These are phyloP conservation scores for Ecdyonurus torrentis DNA, from an alignment of 2,888 invertebrate genomes.

Conservation along the genomic window DNA sequence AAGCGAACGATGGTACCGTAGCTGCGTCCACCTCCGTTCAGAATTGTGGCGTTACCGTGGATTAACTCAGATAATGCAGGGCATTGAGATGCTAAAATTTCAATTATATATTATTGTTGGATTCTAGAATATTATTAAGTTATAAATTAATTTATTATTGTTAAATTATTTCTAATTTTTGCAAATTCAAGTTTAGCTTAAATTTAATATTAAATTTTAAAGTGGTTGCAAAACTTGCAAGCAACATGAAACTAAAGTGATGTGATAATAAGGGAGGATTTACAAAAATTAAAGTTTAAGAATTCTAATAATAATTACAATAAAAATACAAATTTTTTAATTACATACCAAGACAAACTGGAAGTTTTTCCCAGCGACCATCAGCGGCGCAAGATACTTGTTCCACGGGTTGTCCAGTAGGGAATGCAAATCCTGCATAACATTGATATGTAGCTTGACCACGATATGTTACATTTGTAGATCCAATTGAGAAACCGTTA, in stretches of 20 bases:
- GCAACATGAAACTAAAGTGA: not conserved
- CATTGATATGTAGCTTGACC: slow-evolving; percentile 92
- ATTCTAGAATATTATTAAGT: too few relatives aligned
- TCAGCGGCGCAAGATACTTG: slow-evolving; percentile 77
- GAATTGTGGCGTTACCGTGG: slow-evolving; percentile 68
- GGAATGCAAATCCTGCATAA: slow-evolving; percentile 89
- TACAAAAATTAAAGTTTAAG: not conserved
- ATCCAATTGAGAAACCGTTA: slow-evolving; percentile 91
- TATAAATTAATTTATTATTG: too few relatives aligned
- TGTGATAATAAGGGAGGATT: slow-evolving; percentile 2
- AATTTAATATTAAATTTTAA: too few relatives aligned
- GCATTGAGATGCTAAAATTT: slow-evolving; percentile 90
- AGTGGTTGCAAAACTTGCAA: slow-evolving; percentile 3
- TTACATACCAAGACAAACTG: slow-evolving; percentile 69
- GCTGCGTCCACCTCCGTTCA: slow-evolving; percentile 81
- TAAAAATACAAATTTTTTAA: slow-evolving; percentile 4
- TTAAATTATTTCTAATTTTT: too few relatives aligned
- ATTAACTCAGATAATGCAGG: slow-evolving; percentile 71
- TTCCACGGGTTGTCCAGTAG: slow-evolving; percentile 72
- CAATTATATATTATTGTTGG: too few relatives aligned
- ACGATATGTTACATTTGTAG: slow-evolving; percentile 85
- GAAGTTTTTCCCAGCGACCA: slow-evolving; percentile 84
- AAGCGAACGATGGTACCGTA: slow-evolving; percentile 87
- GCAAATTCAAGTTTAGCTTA: too few relatives aligned
- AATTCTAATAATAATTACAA: not conserved